Percentiles rank a stretch among this genome's conserved stretches.
Evolutionary conservation across 2,113 vertebrate species (phyloP).

Genomic region (Enhydra lutris): DNA sequence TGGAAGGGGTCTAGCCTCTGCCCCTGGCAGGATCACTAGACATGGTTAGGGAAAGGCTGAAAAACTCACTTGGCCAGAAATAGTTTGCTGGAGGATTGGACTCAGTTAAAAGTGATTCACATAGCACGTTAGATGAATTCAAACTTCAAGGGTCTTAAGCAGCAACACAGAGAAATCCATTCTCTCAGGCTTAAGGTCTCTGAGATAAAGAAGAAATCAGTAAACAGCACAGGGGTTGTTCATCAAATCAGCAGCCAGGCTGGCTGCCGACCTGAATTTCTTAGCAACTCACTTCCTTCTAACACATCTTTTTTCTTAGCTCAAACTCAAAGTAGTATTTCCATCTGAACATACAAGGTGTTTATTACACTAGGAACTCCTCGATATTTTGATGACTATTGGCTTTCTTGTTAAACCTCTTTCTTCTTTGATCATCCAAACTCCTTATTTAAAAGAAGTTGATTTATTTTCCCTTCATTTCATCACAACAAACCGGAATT

Average conservation of each 20-base stretch:
- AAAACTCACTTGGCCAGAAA: not conserved
- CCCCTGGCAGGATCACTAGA: not conserved
- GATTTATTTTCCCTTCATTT: conserved; percentile 19
- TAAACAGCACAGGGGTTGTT: not conserved
- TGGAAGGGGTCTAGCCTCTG: not conserved
- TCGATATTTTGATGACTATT: not conserved
- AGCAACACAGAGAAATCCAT: not conserved
- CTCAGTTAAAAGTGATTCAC: not conserved
- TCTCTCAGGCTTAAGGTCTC: not conserved
- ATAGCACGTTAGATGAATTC: not conserved
- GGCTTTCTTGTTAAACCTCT: not conserved
- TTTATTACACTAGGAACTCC: not conserved
- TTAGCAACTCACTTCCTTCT: not conserved
- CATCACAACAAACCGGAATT: not conserved
- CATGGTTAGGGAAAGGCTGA: not conserved
- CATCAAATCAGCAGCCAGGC: not conserved
- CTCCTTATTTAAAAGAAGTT: not conserved
- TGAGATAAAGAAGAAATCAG: not conserved
- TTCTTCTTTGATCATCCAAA: not conserved
- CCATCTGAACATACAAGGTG: not conserved
- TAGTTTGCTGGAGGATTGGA: not conserved
- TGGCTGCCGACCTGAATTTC: not conserved
- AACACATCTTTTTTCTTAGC: not conserved
- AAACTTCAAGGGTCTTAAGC: not conserved
- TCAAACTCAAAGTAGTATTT: conserved; percentile 21